A percentile compares a stretch with the other conserved stretches of the same genome.
Conservation (phyloP, 2,888 invertebrate genomes). For the Rhagophthalmus giganteus region DNA sequence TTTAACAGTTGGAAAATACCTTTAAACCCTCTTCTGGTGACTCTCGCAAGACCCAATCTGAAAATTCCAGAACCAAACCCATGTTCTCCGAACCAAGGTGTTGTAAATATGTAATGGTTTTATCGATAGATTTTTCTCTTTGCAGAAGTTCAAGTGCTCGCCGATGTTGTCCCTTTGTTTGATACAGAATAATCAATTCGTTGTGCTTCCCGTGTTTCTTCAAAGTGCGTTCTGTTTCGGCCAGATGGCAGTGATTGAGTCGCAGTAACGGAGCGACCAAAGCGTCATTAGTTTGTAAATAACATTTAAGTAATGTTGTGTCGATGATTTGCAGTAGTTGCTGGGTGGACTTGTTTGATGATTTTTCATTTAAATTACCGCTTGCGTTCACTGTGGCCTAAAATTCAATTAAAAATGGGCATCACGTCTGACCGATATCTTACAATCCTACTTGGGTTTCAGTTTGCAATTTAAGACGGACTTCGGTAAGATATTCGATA, state of each 20-base stretch:
- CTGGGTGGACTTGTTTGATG: conserved; percentile 59
- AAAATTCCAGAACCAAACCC: conserved; percentile 89
- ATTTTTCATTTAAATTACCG: conserved; percentile 53
- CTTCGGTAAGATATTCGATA: conserved; percentile 86
- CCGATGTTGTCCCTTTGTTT: conserved; percentile 89
- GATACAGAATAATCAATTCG: conserved; percentile 93
- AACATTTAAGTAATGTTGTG: conserved; percentile 95
- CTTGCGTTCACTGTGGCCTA: conserved; percentile 46
- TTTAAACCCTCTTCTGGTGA: conserved; percentile 86
- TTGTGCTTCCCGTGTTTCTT: conserved; percentile 85
- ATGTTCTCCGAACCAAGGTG: conserved; percentile 68
- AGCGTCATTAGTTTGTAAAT: conserved; percentile 95
- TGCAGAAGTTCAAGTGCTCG: conserved; percentile 87
- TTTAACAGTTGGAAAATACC: no score
- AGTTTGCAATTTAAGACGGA: conserved; percentile 61
- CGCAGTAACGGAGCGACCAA: conserved; percentile 89
- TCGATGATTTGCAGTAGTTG: conserved; percentile 90
- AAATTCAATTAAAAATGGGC: background rate
- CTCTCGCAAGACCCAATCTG: conserved; percentile 87
- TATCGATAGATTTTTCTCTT: conserved; percentile 76
- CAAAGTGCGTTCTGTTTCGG: conserved; percentile 89
- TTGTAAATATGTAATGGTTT: conserved; percentile 90
- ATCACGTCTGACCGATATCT: conserved; percentile 3
- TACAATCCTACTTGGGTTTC: conserved; percentile 45
- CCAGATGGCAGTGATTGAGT: conserved; percentile 88